Evolutionary conservation across 2,113 vertebrate species (phyloP).

Genomic region (Rhodinocichla rosea): DNA sequence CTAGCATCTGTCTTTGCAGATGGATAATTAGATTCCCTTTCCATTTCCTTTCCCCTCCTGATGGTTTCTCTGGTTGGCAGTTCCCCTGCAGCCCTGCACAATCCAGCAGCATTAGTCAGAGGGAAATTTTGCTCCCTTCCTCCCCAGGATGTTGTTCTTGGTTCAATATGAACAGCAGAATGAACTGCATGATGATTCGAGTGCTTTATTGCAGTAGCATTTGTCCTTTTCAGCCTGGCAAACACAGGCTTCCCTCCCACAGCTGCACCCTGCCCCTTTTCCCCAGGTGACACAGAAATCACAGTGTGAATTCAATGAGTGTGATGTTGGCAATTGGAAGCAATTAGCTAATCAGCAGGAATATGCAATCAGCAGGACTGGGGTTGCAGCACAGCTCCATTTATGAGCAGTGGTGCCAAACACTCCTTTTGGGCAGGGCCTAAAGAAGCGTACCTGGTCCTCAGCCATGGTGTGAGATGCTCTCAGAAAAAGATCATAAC

Average conservation of each 20-base stretch:
- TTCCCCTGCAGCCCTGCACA: not conserved
- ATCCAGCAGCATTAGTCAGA: constrained; percentile 37
- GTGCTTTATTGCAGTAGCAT: not conserved
- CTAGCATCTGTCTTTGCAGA: not conserved
- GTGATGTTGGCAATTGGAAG: not conserved
- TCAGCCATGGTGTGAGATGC: not conserved
- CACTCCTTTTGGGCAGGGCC: not conserved
- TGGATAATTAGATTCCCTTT: constrained; percentile 35
- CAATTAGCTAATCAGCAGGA: not conserved
- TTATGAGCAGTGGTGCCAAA: not conserved
- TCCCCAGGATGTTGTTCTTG: not conserved
- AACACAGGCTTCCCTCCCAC: not conserved
- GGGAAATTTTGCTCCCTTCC: constrained; percentile 5
- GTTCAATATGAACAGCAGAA: constrained; percentile 2
- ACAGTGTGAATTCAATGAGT: not conserved
- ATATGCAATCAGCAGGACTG: not conserved
- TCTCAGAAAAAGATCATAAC: not conserved
- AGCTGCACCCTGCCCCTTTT: not conserved
- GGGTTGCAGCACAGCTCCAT: not conserved
- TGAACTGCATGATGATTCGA: not conserved
- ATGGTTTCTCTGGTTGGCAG: constrained; percentile 11
- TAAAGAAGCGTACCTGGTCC: not conserved
- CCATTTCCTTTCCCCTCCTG: constrained; percentile 23
- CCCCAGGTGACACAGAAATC: not conserved
- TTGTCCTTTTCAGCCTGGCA: constrained; percentile 19